phyloP scores from a whole-genome alignment of 2,797 vertebrate species.

The Anabacerthia variegaticeps region DNA sequence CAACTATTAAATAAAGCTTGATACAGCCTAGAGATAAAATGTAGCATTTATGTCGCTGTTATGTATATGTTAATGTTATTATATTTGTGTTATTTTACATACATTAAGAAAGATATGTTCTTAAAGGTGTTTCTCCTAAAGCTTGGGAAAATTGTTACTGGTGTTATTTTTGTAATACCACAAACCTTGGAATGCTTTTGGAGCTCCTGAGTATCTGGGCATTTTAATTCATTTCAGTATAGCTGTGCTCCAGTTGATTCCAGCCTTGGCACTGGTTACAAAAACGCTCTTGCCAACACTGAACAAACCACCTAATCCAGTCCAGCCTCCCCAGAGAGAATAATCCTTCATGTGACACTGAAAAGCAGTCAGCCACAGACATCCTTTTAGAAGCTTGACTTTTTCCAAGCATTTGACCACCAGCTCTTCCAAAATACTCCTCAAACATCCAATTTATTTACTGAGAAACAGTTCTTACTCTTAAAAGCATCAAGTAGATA shows the following conservation, averaged over 20 bases:
- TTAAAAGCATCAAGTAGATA: not conserved
- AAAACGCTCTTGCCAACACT: not conserved
- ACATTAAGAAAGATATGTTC: not conserved
- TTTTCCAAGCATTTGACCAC: not conserved
- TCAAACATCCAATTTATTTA: not conserved
- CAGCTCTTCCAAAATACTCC: not conserved
- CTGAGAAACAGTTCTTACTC: not conserved
- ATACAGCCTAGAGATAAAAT: not conserved
- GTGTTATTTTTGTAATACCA: not conserved
- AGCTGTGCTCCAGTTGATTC: not conserved
- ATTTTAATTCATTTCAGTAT: not conserved
- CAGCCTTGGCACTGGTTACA: not conserved
- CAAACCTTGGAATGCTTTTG: not conserved
- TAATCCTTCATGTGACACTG: slow-evolving; percentile 1
- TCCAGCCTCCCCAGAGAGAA: not conserved
- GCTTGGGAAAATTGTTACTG: not conserved
- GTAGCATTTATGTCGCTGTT: not conserved
- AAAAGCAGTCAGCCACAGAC: not conserved
- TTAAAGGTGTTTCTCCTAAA: not conserved
- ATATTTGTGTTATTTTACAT: not conserved
- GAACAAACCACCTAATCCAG: slow-evolving; percentile 7
- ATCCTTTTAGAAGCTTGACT: not conserved
- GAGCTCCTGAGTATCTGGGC: not conserved
- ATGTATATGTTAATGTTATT: not conserved
- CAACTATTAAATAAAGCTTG: not conserved